A percentile compares a stretch with the other conserved stretches of the same genome.
Conservation (phyloP, 2,888 invertebrate genomes). For the Patella depressa region DNA sequence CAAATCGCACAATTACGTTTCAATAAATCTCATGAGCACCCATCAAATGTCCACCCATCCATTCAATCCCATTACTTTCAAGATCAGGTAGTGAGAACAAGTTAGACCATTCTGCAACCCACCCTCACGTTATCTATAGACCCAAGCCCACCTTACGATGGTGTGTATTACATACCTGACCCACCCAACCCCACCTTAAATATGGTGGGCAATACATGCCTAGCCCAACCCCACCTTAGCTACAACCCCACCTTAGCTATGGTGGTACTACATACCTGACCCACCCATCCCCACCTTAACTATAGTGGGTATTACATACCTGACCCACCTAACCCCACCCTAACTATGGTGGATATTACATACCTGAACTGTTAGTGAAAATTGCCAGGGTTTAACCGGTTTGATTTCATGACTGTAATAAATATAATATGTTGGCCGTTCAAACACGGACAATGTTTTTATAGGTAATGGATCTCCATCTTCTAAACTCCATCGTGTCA, state of each 20-base stretch:
- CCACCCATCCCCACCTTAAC: not conserved
- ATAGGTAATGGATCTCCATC: constrained; percentile 74
- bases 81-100: too few relatives aligned
- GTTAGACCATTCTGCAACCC: too few relatives aligned
- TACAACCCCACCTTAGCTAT: not conserved
- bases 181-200: too few relatives aligned
- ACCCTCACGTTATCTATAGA: too few relatives aligned
- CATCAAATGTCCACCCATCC: too few relatives aligned
- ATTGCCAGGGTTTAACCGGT: constrained; percentile 75
- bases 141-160: too few relatives aligned
- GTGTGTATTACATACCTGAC: too few relatives aligned
- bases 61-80: too few relatives aligned
- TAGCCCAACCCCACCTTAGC: too few relatives aligned
- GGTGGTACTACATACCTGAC: not conserved
- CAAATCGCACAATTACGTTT: too few relatives aligned
- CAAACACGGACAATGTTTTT: constrained; percentile 74
- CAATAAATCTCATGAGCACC: too few relatives aligned
- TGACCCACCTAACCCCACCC: not conserved
- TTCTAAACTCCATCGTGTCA: constrained; percentile 77
- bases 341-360: constrained; percentile 11
- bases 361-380: constrained; percentile 78
- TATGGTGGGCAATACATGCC: too few relatives aligned
- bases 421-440: constrained; percentile 79
- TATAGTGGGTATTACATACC: not conserved
- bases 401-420: constrained; percentile 79